These are phyloP conservation scores for Lumbricus terrestris DNA, from an alignment of 2,888 invertebrate genomes.

Conservation along the genomic window DNA sequence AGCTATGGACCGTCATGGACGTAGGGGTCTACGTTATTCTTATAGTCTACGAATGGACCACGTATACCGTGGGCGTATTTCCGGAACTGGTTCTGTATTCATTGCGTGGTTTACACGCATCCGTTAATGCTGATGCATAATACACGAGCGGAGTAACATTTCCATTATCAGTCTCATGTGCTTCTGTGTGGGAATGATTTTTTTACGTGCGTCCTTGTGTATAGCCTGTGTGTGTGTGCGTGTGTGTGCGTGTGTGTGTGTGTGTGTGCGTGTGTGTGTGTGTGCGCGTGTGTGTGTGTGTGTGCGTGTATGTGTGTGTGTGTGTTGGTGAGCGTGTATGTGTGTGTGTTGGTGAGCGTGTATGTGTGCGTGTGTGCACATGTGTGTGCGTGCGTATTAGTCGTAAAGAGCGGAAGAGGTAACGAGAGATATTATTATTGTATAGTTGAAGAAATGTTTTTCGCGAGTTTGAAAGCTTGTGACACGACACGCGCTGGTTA, in stretches of 20 bases:
- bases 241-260: not conserved
- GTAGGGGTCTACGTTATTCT: too few relatives aligned
- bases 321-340: not conserved
- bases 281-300: not conserved
- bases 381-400: not conserved
- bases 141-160: not conserved
- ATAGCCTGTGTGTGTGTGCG: not conserved
- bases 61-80: not conserved
- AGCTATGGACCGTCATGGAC: too few relatives aligned
- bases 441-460: not conserved
- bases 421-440: not conserved
- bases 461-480: not conserved
- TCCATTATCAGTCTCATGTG: not conserved
- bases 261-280: not conserved
- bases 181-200: not conserved
- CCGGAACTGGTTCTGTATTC: not conserved
- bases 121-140: not conserved
- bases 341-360: not conserved
- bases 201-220: not conserved
- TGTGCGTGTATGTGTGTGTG: not conserved
- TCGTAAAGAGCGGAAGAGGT: not conserved
- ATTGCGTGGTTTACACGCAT: not conserved
- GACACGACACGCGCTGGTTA: not conserved
- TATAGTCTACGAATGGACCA: too few relatives aligned
- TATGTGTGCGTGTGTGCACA: not conserved